Base-by-base conservation (phyloP, 2,797 vertebrate genomes). In the Synanceia verrucosa region DNA sequence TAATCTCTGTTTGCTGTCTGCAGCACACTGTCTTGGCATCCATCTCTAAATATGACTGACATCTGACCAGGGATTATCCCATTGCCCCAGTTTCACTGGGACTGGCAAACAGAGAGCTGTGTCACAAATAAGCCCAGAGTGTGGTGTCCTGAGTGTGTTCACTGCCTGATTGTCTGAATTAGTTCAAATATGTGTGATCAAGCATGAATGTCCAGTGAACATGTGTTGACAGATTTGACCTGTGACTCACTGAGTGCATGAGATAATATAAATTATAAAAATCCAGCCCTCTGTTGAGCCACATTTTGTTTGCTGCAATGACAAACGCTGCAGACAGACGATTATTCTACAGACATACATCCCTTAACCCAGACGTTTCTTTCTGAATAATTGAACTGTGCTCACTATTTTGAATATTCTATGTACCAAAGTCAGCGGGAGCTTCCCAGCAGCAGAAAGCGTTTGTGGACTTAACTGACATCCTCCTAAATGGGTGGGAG, bases 351-450 rank as follows among this genome's bases (percentile, higher is more conserved):
- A 43, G 58, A 62, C 65, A 47, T 59, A 7, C 68, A 73, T 74
- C 44, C 55, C n/a, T 43, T 76, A 60, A 80, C 78, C 75, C 87
- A 89, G 87, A 89, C 88, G 29, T 65, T 55, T 71, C 59, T 76
- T 83, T 60, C 66, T 89, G 65, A 90, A 91, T 91, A 88, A 91
- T 90, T 89, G 33, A 91, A 81, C 77, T 48, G 9, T 50, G 71
- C 73, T 83, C 47, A 8, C 34, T 81, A 67, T 78, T 83, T 87
- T 82, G 29, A 89, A 89, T 89, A 82, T 87, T 86, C 71, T 57
- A 87, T 83, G 82, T 46, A 56, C 37, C 23, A 53, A 65, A 69
- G 66, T 67, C 71, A 69, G 82, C 34, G 18, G 64, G 74, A 65
- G 66, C 23, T 34, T 16, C 70, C 51, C 50, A 37, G 79, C 65